Evolutionary conservation across 2,113 vertebrate species (phyloP), one percentile per base, ranked within the genome.

Genomic region (Tupaia tana): DNA sequence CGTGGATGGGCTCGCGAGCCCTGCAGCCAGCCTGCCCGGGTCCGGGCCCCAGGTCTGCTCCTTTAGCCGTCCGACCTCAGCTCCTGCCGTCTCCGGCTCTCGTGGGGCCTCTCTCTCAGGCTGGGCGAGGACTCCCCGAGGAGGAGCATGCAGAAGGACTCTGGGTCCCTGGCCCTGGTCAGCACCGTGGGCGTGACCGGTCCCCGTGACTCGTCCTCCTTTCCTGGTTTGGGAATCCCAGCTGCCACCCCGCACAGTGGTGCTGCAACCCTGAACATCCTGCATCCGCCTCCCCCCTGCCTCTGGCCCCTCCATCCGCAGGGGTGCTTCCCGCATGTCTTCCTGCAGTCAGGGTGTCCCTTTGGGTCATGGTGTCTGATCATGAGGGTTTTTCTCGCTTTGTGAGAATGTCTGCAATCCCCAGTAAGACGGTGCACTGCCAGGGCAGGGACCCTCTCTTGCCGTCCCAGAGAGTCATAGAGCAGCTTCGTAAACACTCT

Each of bases 281-380:
- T 0, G 3, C 58, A 34, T 1, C 6, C 52, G 27, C 63, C 8
- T 9, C 15, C 69, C 10, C 31, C 58, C 71, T 27, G 29, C 16
- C 43, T 52, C 61, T 0, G 0, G 4, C 11, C 4, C 10, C 18
- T 78, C 58, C 10, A 9, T 8, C 7, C 7, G 0, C 15, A 13
- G 29, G 27, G 59, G 13, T 52, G 71, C 5, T 3, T 75, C 70
- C 80, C 56, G 52, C 54, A 6, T 0, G 7, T 25, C 64, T 24
- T 22, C n/a, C n/a, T 69, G 13, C 11, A 58, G 5, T 67, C 69
- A 19, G 67, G 70, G 24, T 1, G 1, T 59, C 27, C 9, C 22
- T 69, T 78, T 63, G 81, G 81, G 56, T 85, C 71, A 4, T 0
- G 34, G 31, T 79, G 74, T 1, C 70, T 73, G 85, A 87, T 71